Evolutionary conservation across 2,113 vertebrate species (phyloP).

Genomic region (Mirounga angustirostris): DNA sequence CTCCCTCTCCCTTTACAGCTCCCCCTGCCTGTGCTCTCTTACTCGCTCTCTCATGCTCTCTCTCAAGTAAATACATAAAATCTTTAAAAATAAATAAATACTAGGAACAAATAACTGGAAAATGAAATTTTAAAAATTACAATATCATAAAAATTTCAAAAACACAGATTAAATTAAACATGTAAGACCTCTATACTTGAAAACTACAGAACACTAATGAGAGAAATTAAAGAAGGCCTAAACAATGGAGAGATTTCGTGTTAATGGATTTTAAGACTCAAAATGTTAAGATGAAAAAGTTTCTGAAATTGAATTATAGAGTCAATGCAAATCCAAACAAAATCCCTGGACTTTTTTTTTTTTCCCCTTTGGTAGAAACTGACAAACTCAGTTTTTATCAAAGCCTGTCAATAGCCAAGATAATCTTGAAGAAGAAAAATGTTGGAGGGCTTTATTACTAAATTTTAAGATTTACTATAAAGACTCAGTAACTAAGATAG

Average conservation of each 20-base stretch:
- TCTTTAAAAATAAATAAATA: background rate
- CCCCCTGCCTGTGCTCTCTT: background rate
- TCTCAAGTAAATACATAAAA: background rate
- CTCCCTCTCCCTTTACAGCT: background rate
- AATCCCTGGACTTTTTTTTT: background rate
- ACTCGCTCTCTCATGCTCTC: background rate
- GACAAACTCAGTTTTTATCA: background rate
- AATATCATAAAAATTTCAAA: conserved; percentile 6
- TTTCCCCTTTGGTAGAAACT: background rate
- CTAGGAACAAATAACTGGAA: background rate
- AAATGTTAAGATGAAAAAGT: background rate
- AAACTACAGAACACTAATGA: background rate
- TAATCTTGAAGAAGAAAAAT: conserved; percentile 19
- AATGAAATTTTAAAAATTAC: background rate
- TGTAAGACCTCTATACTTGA: background rate
- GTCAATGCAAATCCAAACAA: background rate
- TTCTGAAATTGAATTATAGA: conserved; percentile 18
- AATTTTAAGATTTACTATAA: background rate
- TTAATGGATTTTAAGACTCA: conserved; percentile 15
- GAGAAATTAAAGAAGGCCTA: conserved; percentile 4
- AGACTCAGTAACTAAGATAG: background rate
- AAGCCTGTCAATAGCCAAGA: background rate
- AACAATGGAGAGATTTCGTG: background rate
- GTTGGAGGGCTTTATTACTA: background rate
- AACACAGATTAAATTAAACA: background rate